A percentile compares a stretch with the other conserved stretches of the same genome.
These are phyloP conservation scores for Chymomyza caudatula DNA, from an alignment of 2,888 invertebrate genomes.

Conservation along the genomic window DNA sequence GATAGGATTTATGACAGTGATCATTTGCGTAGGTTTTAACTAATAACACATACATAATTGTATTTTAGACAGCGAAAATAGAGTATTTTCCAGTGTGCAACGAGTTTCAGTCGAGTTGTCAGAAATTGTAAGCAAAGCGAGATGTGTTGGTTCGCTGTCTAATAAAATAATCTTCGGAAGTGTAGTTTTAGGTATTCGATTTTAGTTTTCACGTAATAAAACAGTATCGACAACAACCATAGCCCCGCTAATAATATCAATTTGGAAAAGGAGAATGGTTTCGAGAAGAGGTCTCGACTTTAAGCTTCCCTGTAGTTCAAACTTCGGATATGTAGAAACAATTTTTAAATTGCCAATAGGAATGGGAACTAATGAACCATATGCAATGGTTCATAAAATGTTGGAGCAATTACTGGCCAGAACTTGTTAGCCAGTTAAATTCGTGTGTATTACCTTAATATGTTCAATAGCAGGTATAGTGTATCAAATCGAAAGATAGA, in stretches of 20 bases:
- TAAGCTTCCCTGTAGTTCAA: background rate
- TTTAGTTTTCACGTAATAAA: conserved; percentile 63
- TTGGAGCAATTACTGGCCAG: background rate
- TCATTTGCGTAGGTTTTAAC: no score
- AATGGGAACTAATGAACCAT: background rate
- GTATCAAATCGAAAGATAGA: background rate
- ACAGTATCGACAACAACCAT: conserved; percentile 62
- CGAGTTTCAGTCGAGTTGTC: conserved; percentile 47
- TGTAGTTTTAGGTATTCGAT: conserved; percentile 26
- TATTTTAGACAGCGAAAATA: no score
- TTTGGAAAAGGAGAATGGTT: background rate
- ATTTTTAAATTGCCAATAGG: no score
- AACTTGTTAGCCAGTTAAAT: background rate
- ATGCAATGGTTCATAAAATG: background rate
- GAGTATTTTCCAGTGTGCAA: conserved; percentile 13
- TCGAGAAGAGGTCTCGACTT: background rate
- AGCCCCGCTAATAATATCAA: conserved; percentile 29
- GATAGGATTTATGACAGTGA: no score
- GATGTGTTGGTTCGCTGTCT: conserved; percentile 13
- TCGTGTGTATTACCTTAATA: background rate
- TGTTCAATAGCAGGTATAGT: background rate
- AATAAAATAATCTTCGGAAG: conserved; percentile 58
- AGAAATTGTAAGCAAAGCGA: conserved; percentile 13
- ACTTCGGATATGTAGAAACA: background rate
- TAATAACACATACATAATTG: no score